Evolutionary conservation across 2,113 vertebrate genomes (phyloP).

Genomic region (Dolichotis patagonum): DNA sequence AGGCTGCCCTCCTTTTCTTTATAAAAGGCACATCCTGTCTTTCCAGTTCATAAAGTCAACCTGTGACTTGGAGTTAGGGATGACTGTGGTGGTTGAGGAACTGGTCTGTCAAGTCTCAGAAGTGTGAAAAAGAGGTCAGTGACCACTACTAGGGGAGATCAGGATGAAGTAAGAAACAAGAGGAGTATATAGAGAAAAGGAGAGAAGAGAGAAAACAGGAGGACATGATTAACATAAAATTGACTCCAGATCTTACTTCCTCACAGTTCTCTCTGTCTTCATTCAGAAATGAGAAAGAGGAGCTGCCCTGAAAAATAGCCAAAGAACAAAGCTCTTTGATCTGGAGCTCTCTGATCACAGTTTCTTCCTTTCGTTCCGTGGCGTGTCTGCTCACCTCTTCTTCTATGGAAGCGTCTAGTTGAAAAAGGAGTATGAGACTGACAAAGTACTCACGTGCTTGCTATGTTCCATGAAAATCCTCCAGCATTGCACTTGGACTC

Average conservation of each 20-base stretch:
- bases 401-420: neutral
- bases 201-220: neutral
- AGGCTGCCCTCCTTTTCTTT: neutral
- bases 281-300: neutral
- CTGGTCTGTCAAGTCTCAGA: slow-evolving; percentile 52
- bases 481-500: neutral
- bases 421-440: neutral
- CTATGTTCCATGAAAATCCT: slow-evolving; percentile 52
- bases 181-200: neutral
- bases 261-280: neutral
- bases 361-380: neutral
- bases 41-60: neutral
- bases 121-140: slow-evolving; percentile 23
- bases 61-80: neutral
- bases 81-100: neutral
- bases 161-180: neutral
- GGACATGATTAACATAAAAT: neutral
- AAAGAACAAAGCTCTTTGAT: neutral
- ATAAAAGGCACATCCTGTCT: neutral
- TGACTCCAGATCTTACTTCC: neutral
- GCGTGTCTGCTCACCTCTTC: neutral
- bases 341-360: neutral
- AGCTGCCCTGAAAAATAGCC: neutral
- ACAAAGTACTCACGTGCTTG: neutral
- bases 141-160: neutral